phyloP scores from a whole-genome alignment of 2,797 vertebrate genomes.

The Perodicticus potto region DNA sequence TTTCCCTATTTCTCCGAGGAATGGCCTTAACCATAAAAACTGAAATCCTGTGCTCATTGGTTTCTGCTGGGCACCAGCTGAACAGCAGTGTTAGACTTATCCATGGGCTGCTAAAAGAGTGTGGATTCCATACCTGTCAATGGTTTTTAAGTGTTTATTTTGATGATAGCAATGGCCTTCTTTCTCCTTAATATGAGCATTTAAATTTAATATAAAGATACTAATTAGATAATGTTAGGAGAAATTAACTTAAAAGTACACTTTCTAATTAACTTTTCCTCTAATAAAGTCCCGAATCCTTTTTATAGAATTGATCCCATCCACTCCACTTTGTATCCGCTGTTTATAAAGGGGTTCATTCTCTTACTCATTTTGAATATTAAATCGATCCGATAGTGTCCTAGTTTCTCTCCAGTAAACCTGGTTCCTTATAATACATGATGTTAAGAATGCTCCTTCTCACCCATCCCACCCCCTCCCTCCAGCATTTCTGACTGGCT shows the following conservation, averaged over 20 bases:
- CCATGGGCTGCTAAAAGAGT: background rate
- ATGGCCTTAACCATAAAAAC: background rate
- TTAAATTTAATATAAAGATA: conserved; percentile 33
- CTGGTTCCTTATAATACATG: background rate
- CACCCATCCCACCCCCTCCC: background rate
- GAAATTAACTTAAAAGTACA: conserved; percentile 26
- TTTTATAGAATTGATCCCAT: conserved; percentile 16
- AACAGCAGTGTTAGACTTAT: background rate
- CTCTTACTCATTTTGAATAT: background rate
- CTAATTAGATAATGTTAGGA: background rate
- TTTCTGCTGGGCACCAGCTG: background rate
- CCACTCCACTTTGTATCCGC: background rate
- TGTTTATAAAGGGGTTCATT: background rate
- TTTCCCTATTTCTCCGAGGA: conserved; percentile 30
- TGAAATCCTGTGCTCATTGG: background rate
- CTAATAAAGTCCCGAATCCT: background rate
- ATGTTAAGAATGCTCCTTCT: background rate
- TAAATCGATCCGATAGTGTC: background rate
- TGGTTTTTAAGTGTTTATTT: background rate
- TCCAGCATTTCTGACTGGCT: conserved; percentile 34
- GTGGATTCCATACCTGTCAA: background rate
- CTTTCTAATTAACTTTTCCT: conserved; percentile 42
- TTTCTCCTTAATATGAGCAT: background rate
- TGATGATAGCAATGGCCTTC: background rate
- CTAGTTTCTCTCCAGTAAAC: background rate